Base-by-base conservation (phyloP, 2,113 vertebrate genomes). In the Eidolon helvum region DNA sequence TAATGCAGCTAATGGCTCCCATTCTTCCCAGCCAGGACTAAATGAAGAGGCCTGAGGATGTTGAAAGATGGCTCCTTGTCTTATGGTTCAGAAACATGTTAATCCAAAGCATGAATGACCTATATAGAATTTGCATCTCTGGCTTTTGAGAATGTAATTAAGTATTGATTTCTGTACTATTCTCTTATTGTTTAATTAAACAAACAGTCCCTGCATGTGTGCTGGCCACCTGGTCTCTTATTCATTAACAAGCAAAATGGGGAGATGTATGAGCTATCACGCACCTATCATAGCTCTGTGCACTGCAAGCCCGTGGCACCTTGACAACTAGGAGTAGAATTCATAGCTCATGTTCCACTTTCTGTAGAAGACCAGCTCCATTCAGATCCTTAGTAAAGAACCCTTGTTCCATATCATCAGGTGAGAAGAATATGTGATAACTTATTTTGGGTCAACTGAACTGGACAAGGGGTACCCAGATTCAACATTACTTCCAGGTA, bases 181-280 rank as follows among this genome's bases (percentile, higher is more conserved):
- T 45, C 72, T 65, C 74, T 65, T 65, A 22, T 10, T 19, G 19
- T 90, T 74, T 72, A 88, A 91, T 95, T 95, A 87, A 94, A 79
- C 40, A 82, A 68, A 68, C 28, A 18, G 38, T 53, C 74, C 40
- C 59, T 4, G 19, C 50, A 21, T 14, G 4, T 8, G 38, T 2
- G 63, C 48, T 16, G 48, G 69, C 10, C 11, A 28, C 26, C 55
- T 28, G 0, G 57, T 11, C 40, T 79, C 57, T 10, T 21, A 5
- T 35, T 26, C 48, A 28, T 33, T 69, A 79, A 55, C 63, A 55
- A 66, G 48, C 50, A 63, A 35, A 48, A 33, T 0, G 65, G 53
- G 61, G 77, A 48, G 91, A 15, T 7, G 14, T 1, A 5, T 1
- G 16, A 68, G 38, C 61, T n/a, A 0, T 21, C 19, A 1, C 24